Percentiles rank a stretch among this genome's conserved stretches.
These are phyloP conservation scores for Aptenodytes patagonicus DNA, from an alignment of 2,113 vertebrate species.

Conservation along the genomic window DNA sequence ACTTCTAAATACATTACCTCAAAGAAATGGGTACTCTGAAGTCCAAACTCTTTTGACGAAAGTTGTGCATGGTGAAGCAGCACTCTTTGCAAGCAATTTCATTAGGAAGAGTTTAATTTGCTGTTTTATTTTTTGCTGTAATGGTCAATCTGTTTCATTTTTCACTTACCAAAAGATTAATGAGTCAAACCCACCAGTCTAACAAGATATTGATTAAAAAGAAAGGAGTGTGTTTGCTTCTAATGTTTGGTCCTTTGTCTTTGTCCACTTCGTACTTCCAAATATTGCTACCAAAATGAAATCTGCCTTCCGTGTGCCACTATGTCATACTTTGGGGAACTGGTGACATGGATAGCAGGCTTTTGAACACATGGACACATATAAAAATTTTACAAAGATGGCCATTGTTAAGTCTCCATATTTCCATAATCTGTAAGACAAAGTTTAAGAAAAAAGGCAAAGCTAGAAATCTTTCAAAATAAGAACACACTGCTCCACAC, in stretches of 20 bases:
- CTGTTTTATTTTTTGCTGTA: neutral
- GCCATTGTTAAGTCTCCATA: neutral
- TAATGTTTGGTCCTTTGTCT: neutral
- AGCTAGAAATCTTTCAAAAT: neutral
- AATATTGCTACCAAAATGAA: neutral
- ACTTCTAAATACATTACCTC: neutral
- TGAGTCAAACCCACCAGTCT: neutral
- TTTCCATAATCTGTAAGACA: neutral
- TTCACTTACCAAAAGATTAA: neutral
- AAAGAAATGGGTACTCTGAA: neutral
- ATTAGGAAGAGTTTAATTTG: slow-evolving; percentile 21
- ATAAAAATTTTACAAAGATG: neutral
- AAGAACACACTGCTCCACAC: neutral
- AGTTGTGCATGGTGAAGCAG: neutral
- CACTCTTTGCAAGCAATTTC: neutral
- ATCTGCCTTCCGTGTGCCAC: neutral
- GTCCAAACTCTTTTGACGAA: neutral
- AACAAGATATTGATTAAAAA: slow-evolving; percentile 19
- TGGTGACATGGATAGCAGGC: neutral
- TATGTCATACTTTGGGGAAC: neutral
- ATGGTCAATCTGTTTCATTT: neutral
- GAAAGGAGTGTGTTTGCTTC: neutral
- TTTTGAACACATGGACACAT: neutral
- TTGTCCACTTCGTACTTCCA: neutral
- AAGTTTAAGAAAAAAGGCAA: neutral